Percentiles rank a stretch among this genome's conserved stretches.
phyloP scores from a whole-genome alignment of 2,888 invertebrate genomes.

The Micropterix aruncella region DNA sequence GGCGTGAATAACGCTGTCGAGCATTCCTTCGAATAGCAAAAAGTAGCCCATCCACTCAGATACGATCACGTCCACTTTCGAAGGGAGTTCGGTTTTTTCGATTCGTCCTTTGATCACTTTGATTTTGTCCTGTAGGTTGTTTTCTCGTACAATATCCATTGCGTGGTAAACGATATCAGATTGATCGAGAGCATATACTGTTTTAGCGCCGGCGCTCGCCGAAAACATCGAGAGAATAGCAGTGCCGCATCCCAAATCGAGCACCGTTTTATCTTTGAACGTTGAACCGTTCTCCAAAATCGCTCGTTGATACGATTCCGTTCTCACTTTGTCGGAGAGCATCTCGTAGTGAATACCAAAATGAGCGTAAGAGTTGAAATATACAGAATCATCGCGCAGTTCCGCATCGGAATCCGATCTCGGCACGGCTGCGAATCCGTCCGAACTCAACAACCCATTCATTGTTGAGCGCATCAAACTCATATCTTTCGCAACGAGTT shows the following conservation, averaged over 20 bases:
- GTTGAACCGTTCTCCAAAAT: constrained; percentile 57
- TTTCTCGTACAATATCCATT: constrained; percentile 86
- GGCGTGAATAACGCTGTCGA: constrained; percentile 85
- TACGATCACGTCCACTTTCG: constrained; percentile 80
- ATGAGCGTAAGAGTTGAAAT: constrained; percentile 77
- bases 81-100: constrained; percentile 68
- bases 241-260: constrained; percentile 97
- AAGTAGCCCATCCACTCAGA: constrained; percentile 99
- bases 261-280: constrained; percentile 62
- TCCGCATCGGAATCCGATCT: constrained; percentile 35
- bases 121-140: constrained; percentile 57
- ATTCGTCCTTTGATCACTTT: constrained; percentile 72
- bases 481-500: constrained; percentile 46
- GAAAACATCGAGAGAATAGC: constrained; percentile 97
- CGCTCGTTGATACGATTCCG: constrained; percentile 76
- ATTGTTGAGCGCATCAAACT: constrained; percentile 44
- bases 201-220: constrained; percentile 82
- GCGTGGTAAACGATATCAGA: constrained; percentile 94
- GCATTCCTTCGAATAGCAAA: constrained; percentile 90
- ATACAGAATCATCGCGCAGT: constrained; percentile 55
- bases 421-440: constrained; percentile 17
- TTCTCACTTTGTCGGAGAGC: constrained; percentile 79
- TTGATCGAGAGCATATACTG: constrained; percentile 88
- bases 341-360: constrained; percentile 90
- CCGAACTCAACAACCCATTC: constrained; percentile 30